phyloP scores from a whole-genome alignment of 2,888 invertebrate species.

The Toxonevra muliebris region DNA sequence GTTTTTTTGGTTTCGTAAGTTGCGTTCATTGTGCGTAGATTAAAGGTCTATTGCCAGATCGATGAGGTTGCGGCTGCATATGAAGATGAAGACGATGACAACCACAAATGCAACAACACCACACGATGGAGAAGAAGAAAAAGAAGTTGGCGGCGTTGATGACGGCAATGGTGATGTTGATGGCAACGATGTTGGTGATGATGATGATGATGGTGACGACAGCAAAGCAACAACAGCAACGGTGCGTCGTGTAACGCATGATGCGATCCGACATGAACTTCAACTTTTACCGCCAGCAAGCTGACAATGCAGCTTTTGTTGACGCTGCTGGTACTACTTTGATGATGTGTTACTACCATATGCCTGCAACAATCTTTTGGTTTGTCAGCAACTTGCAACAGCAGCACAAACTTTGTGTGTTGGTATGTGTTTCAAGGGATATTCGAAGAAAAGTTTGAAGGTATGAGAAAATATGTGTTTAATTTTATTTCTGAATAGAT shows the following conservation, averaged over 20 bases:
- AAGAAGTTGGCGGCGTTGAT: background rate
- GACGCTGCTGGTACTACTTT: too few relatives aligned
- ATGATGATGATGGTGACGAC: background rate
- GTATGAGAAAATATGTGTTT: too few relatives aligned
- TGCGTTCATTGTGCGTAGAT: slow-evolving; percentile 37
- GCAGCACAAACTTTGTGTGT: too few relatives aligned
- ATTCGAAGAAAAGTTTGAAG: too few relatives aligned
- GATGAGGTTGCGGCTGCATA: background rate
- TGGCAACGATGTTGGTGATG: background rate
- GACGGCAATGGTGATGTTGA: background rate
- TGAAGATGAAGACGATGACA: background rate
- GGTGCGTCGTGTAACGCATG: slow-evolving; percentile 16
- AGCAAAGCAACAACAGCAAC: background rate
- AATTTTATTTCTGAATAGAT: too few relatives aligned
- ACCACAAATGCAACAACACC: background rate
- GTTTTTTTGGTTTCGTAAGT: slow-evolving; percentile 18
- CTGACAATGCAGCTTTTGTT: background rate
- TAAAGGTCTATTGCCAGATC: slow-evolving; percentile 32
- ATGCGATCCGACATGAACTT: slow-evolving; percentile 21
- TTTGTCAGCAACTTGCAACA: too few relatives aligned
- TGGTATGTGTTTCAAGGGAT: too few relatives aligned
- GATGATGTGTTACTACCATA: background rate
- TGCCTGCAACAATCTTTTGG: too few relatives aligned
- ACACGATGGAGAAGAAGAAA: background rate
- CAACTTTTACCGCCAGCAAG: too few relatives aligned